Conservation (phyloP, 1,140 invertebrate species). For the Neocloeon triangulifer region DNA sequence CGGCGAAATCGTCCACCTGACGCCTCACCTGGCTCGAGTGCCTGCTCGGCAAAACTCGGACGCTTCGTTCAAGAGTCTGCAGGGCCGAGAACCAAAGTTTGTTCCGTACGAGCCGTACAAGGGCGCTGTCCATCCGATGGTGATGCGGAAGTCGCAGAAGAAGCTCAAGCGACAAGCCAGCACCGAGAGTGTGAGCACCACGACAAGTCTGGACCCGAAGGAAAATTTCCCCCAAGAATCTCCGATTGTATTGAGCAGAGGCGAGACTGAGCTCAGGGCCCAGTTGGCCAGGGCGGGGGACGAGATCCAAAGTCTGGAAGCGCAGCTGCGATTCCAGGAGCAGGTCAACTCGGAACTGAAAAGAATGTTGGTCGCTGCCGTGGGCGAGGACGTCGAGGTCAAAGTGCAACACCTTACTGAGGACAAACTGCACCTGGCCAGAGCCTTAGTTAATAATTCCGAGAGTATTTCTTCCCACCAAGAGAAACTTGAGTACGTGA, state of each 20-base stretch:
- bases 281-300: slow-evolving; percentile 19
- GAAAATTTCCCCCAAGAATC: no score
- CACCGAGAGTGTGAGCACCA: no score
- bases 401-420: slow-evolving; percentile 72
- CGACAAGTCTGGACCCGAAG: no score
- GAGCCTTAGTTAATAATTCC: slow-evolving; percentile 61
- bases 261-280: no score
- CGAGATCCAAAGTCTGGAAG: slow-evolving; percentile 37
- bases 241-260: no score
- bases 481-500: slow-evolving; percentile 78
- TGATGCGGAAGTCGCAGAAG: no score
- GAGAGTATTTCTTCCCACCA: slow-evolving; percentile 66
- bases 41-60: no score
- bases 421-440: slow-evolving; percentile 69
- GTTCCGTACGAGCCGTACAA: slow-evolving; percentile 72
- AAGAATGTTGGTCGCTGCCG: slow-evolving; percentile 74
- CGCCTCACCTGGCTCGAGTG: no score
- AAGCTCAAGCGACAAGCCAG: no score
- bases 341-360: slow-evolving; percentile 78
- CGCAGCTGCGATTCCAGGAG: slow-evolving; percentile 44
- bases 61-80: background rate
- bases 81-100: slow-evolving; percentile 42
- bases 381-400: slow-evolving; percentile 78
- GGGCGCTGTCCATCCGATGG: no score
- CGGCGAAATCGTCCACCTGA: slow-evolving; percentile 21